Conservation (phyloP, 2,888 invertebrate genomes). For the Macrosoma leucophasiata region DNA sequence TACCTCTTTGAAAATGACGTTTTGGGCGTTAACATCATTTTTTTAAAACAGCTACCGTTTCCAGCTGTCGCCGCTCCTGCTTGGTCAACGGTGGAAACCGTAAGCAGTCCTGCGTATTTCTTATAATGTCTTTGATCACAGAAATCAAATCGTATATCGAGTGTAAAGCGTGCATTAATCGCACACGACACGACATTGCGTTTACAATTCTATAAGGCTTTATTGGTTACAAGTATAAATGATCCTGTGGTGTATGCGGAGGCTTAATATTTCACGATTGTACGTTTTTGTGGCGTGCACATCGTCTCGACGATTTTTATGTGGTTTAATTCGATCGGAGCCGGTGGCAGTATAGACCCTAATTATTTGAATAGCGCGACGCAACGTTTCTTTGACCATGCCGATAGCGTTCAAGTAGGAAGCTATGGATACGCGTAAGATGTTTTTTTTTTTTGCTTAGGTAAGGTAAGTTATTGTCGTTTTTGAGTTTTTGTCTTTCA, state of each 20-base stretch:
- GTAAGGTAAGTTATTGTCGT: no score
- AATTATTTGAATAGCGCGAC: slow-evolving; percentile 71
- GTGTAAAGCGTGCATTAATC: slow-evolving; percentile 30
- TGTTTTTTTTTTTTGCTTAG: no score
- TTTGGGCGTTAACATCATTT: no score
- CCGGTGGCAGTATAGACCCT: slow-evolving; percentile 57
- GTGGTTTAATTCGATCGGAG: slow-evolving; percentile 62
- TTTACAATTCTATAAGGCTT: slow-evolving; percentile 40
- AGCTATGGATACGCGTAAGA: no score
- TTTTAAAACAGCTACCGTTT: no score
- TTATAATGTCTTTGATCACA: no score
- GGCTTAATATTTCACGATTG: slow-evolving; percentile 45
- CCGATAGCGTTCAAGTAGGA: slow-evolving; percentile 55
- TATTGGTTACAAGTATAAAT: slow-evolving; percentile 44
- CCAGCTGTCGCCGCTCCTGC: no score
- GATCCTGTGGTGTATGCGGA: slow-evolving; percentile 32
- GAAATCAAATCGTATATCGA: slow-evolving; percentile 8
- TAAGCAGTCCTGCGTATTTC: no score
- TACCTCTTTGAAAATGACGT: no score
- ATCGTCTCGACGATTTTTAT: slow-evolving; percentile 55
- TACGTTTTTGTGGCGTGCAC: slow-evolving; percentile 48
- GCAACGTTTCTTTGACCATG: slow-evolving; percentile 57
- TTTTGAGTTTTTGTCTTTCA: no score
- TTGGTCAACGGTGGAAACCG: no score
- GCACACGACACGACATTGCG: slow-evolving; percentile 25